Evolutionary conservation across 2,888 invertebrate genomes (phyloP).

Genomic region (Eueremaeus valkanovi): DNA sequence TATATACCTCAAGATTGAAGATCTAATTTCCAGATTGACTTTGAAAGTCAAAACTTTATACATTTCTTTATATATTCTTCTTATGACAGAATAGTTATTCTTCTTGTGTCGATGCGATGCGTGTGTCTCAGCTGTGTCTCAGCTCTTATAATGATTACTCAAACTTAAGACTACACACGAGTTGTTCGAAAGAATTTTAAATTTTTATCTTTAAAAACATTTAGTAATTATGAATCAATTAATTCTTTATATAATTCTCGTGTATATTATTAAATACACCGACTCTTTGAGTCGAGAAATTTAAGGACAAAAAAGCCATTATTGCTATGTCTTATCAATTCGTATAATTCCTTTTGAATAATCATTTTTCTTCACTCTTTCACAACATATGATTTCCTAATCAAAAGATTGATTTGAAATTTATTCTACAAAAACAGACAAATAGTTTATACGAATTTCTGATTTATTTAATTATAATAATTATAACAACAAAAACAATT

Average conservation of each 20-base stretch:
- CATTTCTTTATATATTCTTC: too few species aligned
- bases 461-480: constrained; percentile 5
- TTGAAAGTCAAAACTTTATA: too few species aligned
- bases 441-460: not conserved
- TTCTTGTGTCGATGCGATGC: not conserved
- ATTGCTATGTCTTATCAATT: not conserved
- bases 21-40: too few species aligned
- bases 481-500: constrained; percentile 2
- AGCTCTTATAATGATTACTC: not conserved
- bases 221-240: constrained; percentile 11
- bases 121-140: constrained; percentile 4
- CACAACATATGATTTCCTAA: not conserved
- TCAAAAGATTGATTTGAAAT: not conserved
- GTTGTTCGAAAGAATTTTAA: not conserved
- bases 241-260: not conserved
- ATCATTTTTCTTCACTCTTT: not conserved
- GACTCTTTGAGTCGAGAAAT: not conserved
- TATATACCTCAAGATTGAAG: too few species aligned
- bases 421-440: not conserved
- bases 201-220: not conserved
- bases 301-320: too few species aligned
- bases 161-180: constrained; percentile 9
- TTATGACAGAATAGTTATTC: too few species aligned
- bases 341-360: not conserved
- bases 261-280: not conserved